Evolutionary conservation across 2,888 invertebrate genomes (phyloP).

Genomic region (Drymonia ruficornis): DNA sequence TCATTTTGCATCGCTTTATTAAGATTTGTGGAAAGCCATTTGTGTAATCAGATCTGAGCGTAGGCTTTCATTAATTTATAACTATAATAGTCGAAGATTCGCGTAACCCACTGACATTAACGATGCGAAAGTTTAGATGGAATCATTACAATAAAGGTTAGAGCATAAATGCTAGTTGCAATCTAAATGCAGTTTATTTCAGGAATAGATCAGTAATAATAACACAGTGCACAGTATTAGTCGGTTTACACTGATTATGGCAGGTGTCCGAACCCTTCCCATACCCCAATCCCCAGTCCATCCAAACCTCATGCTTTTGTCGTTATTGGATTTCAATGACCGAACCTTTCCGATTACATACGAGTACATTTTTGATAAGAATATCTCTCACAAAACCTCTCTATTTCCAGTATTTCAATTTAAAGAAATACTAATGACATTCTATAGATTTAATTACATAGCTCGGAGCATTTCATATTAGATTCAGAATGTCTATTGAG

Average conservation of each 20-base stretch:
- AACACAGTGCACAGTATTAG: no score
- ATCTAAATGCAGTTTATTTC: background rate
- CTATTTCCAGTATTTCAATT: no score
- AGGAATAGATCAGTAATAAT: no score
- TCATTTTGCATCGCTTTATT: constrained; percentile 37
- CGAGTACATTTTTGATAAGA: no score
- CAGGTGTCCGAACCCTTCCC: no score
- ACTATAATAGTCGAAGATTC: background rate
- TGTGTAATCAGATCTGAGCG: background rate
- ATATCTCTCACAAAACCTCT: no score
- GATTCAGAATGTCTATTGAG: background rate
- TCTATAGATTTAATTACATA: background rate
- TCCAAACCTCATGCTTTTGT: no score
- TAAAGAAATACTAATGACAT: no score
- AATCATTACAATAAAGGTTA: background rate
- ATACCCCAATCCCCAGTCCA: no score
- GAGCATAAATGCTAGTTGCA: background rate
- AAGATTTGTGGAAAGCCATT: constrained; percentile 17
- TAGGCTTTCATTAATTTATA: background rate
- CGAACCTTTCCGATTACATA: no score
- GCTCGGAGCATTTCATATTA: background rate
- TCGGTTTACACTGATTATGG: no score
- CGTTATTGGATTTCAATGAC: no score
- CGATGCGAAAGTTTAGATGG: constrained; percentile 1
- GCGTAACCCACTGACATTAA: background rate